Base-by-base conservation (phyloP, 2,113 vertebrate species). In the Rhea pennata region DNA sequence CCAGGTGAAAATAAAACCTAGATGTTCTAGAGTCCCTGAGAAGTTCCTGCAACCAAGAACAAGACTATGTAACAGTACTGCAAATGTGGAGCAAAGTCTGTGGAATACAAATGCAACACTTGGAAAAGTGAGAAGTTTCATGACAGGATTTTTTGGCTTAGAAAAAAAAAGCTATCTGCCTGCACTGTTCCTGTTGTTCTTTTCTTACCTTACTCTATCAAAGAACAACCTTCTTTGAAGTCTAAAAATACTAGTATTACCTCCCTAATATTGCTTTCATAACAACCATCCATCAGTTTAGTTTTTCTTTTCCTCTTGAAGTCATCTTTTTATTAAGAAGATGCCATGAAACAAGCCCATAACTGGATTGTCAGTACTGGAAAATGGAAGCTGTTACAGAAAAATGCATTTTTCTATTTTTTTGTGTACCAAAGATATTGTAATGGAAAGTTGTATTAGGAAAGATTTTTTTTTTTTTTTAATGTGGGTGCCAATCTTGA, bases 1-100 rank as follows among this genome's bases (percentile, higher is more conserved):
- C 73, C 73, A 99, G 86, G 16, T 96, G 87, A 36, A 97, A 92
- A 92, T 97, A 98, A 80, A 99, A 99, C 54, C 93, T 95, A 5
- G 88, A 97, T 2, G 98, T 98, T 26, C 96, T 96, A 3, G 81
- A 74, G 12, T 44, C 56, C 87, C 92, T 94, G 15, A 97, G 95
- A 33, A 99, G 93, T 84, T 99, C 99, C 99, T 99, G 97, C 23
- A 96, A 92, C 84, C 40, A 92, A 92, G 94, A 95, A 90, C 4
- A 84, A 64, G 50, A 50, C 42, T 69, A 36, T 27, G n/a, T 93
- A 53, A 70, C 4, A 87, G 7, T 39, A 12, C 33, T 70, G 21
- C 12, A 65, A 53, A 92, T 17, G 2, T 33, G 44, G 27, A 44
- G 13, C 62, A 84, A 65, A 3, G 4, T 27, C 73, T 65, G 6